Percentiles rank a stretch among this genome's conserved stretches.
Conservation (phyloP, 2,113 vertebrate genomes). For the Carassius auratus region DNA sequence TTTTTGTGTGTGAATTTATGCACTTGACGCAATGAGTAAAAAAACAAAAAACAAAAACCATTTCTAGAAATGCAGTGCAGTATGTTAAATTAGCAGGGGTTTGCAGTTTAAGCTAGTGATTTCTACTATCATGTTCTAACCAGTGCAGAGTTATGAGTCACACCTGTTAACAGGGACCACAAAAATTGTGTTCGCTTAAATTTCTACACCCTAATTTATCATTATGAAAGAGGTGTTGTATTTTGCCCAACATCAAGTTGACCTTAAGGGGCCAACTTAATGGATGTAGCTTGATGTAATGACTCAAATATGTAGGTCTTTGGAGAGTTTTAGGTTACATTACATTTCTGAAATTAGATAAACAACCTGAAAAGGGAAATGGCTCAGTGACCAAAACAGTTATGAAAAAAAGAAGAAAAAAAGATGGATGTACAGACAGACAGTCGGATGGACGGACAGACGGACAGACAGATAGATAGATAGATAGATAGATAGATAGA, state of each 20-base stretch:
- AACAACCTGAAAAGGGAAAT: slow-evolving; percentile 46
- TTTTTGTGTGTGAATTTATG: neutral
- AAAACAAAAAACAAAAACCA: neutral
- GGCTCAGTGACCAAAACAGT: slow-evolving; percentile 25
- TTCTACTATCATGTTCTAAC: slow-evolving; percentile 2
- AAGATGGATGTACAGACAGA: too few species aligned
- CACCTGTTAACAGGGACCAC: neutral
- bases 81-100: neutral
- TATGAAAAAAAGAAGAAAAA: neutral
- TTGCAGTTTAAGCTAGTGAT: neutral
- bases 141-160: neutral
- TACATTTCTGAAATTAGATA: slow-evolving; percentile 28
- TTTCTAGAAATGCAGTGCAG: neutral
- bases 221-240: neutral
- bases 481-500: neutral
- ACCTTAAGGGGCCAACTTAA: slow-evolving; percentile 36
- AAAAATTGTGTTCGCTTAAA: neutral
- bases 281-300: slow-evolving; percentile 36
- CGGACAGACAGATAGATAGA: neutral
- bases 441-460: neutral
- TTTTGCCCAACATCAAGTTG: neutral
- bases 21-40: neutral
- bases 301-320: slow-evolving; percentile 29
- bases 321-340: slow-evolving; percentile 43
- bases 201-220: slow-evolving; percentile 2